phyloP scores from a whole-genome alignment of 2,113 vertebrate genomes.

The Vulpes lagopus region DNA sequence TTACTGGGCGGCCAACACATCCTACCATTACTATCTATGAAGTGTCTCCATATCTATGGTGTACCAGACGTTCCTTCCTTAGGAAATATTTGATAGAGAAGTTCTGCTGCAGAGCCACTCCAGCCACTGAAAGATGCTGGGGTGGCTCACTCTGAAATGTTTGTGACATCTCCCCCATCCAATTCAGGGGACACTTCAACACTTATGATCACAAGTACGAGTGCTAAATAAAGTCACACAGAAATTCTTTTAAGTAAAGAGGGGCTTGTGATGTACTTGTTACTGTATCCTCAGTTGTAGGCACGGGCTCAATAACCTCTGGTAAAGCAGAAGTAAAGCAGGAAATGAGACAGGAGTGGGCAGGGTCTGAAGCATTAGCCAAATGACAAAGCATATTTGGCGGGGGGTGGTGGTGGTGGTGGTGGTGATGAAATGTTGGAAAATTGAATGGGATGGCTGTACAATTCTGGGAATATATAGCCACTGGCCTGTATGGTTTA shows the following conservation, averaged over 20 bases:
- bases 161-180: no score
- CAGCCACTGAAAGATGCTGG: no score
- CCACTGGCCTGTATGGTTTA: neutral
- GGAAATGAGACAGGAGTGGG: neutral
- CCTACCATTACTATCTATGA: neutral
- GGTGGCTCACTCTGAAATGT: neutral
- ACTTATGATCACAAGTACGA: neutral
- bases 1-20: rapidly evolving
- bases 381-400: neutral
- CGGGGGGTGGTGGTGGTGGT: no score
- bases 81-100: neutral
- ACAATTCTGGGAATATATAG: neutral
- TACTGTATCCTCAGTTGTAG: no score
- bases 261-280: neutral
- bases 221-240: neutral
- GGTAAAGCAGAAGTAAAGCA: no score
- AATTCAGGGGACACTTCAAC: neutral
- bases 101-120: neutral
- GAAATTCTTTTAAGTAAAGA: neutral
- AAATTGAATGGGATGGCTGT: neutral
- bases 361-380: no score
- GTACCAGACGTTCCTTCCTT: rapidly evolving
- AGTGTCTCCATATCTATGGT: rapidly evolving
- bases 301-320: neutral
- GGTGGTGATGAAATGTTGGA: neutral